Conservation (phyloP, 1,140 invertebrate genomes). For the Brachionus sp. region DNA sequence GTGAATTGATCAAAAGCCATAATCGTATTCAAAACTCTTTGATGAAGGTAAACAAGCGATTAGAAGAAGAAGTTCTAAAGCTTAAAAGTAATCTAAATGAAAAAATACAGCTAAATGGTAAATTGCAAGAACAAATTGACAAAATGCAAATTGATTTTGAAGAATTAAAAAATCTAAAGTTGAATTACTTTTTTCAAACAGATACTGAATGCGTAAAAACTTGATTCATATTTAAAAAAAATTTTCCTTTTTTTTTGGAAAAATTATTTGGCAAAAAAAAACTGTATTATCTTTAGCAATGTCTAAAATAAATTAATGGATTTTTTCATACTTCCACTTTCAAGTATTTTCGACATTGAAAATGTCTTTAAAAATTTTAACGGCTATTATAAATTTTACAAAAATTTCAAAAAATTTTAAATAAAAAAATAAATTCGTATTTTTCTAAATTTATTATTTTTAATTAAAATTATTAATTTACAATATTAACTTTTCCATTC, state of each 20-base stretch:
- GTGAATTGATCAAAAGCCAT: constrained; percentile 24
- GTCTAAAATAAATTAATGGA: not conserved
- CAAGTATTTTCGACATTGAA: not conserved
- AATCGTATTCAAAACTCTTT: constrained; percentile 18
- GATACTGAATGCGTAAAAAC: not conserved
- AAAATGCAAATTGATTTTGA: not conserved
- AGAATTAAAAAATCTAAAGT: not conserved
- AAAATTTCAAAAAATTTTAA: not conserved
- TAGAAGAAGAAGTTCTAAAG: constrained; percentile 32
- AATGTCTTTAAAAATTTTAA: not conserved
- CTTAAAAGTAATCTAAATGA: constrained; percentile 16
- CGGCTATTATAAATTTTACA: not conserved
- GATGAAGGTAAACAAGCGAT: constrained; percentile 11
- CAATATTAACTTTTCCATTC: constrained; percentile 32
- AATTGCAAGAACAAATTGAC: not conserved
- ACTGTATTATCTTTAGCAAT: not conserved
- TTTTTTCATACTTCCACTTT: not conserved
- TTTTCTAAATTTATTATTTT: not conserved
- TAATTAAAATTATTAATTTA: not conserved
- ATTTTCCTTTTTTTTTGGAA: not conserved
- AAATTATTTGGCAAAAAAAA: not conserved
- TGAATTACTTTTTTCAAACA: not conserved
- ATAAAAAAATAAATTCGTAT: not conserved
- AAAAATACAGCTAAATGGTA: not conserved
- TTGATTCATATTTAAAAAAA: not conserved